Base-by-base conservation (phyloP, 2,797 vertebrate genomes). In the Philypnodon macrostomus region DNA sequence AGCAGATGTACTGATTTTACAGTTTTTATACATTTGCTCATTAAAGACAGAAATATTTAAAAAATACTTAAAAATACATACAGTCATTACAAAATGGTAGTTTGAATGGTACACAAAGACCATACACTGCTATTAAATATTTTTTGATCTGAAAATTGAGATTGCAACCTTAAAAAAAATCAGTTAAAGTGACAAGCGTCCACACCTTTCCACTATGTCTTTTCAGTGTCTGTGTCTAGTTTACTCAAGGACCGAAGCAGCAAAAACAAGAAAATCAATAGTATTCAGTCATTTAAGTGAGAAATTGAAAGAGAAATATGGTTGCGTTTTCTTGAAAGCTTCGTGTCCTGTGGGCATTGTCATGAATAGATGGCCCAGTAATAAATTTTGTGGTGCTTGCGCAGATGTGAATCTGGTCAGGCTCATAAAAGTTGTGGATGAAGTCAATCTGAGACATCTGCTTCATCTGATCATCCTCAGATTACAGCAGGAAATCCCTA, bases 381-480 rank as follows among this genome's bases (percentile, higher is more conserved):
- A 62, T 59, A 56, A 8, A 50, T 76, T 63, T 67, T 44, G 36
- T 11, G 17, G 29, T 24, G 49, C 40, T 60, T 59, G 15, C 35
- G 55, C n/a, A n/a, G 51, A 36, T 53, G 45, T 39, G 58, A 63
- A 58, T 41, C 49, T 33, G 29, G 26, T 63, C 32, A 35, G 19
- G 47, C 38, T 52, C 7, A 18, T 60, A 51, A 57, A 50, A 60
- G 48, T 52, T 15, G 53, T 52, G 45, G 67, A 73, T 77, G 70
- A 81, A 47, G 31, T 34, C 13, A 34, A 71, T 81, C 63, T 47
- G 51, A 56, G 59, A 68, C 81, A 87, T 86, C 84, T 86, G 81
- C 50, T 82, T 71, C 55, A 58, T 80, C 67, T 73, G 64, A 64
- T 67, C 36, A 26, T 65, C 50, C 47, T 48, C 58, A 67, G 77